These are phyloP conservation scores for Cactoblastis cactorum DNA, from an alignment of 2,888 invertebrate species.

Conservation along the genomic window DNA sequence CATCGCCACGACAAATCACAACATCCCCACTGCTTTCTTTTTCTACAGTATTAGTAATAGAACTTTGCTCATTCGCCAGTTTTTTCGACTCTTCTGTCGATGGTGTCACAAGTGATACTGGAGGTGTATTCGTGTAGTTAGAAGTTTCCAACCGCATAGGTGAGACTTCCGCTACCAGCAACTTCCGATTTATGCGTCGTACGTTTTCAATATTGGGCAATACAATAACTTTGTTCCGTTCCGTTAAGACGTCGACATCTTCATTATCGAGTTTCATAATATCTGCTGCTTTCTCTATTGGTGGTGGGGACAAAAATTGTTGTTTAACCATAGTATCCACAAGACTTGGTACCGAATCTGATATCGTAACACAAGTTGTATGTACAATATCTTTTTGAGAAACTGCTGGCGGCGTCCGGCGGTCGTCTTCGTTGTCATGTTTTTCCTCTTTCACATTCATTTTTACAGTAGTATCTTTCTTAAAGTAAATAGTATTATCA, in stretches of 20 bases:
- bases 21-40: not conserved
- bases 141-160: constrained; percentile 39
- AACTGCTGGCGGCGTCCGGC: constrained; percentile 30
- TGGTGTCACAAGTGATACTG: constrained; percentile 19
- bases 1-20: constrained; percentile 3
- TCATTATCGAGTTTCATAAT: not conserved
- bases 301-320: not conserved
- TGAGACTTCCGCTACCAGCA: constrained; percentile 56
- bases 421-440: constrained; percentile 11
- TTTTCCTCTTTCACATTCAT: constrained; percentile 16
- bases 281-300: not conserved
- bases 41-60: not conserved
- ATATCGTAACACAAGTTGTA: constrained; percentile 38
- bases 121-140: constrained; percentile 11
- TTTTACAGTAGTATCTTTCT: constrained; percentile 20
- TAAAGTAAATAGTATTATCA: constrained; percentile 48
- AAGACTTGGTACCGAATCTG: constrained; percentile 12
- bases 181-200: constrained; percentile 51
- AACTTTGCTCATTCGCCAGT: not conserved
- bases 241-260: constrained; percentile 13
- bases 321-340: not conserved
- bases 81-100: not conserved
- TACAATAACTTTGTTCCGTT: constrained; percentile 50
- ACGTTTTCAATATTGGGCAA: constrained; percentile 54
- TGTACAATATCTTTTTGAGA: constrained; percentile 48